Conservation (phyloP, 2,113 vertebrate species). For the Drymodes brunneopygia region DNA sequence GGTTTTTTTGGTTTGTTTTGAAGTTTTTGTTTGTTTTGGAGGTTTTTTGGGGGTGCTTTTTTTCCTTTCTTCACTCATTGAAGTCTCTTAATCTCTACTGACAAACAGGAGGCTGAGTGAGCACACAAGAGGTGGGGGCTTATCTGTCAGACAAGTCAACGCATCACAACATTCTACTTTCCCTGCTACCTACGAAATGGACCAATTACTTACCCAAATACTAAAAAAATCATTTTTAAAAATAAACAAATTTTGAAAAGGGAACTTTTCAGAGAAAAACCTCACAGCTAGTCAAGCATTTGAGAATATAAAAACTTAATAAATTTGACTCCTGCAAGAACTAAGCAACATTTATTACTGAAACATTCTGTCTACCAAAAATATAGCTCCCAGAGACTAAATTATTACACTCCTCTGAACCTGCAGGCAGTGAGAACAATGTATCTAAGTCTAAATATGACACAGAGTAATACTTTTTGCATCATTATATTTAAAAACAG, state of each 20-base stretch:
- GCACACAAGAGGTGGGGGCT: not conserved
- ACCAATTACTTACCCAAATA: not conserved
- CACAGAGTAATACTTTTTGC: not conserved
- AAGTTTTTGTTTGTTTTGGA: not conserved
- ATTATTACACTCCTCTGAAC: not conserved
- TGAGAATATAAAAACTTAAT: not conserved
- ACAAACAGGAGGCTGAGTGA: not conserved
- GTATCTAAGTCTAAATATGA: not conserved
- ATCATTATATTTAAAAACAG: not conserved
- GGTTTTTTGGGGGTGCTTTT: fast-evolving
- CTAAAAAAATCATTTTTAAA: not conserved
- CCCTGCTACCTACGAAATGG: not conserved
- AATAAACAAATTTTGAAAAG: not conserved
- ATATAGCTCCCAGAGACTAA: not conserved
- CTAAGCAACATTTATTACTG: not conserved
- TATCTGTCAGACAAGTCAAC: not conserved
- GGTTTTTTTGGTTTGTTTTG: fast-evolving
- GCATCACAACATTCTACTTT: not conserved
- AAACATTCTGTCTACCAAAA: not conserved
- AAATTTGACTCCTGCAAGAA: not conserved
- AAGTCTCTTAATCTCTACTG: not conserved
- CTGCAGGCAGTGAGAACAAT: not conserved
- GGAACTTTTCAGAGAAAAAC: not conserved
- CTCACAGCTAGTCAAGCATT: not conserved
- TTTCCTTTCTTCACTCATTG: not conserved